phyloP scores from a whole-genome alignment of 2,888 invertebrate genomes.

The Parnassius orleans region DNA sequence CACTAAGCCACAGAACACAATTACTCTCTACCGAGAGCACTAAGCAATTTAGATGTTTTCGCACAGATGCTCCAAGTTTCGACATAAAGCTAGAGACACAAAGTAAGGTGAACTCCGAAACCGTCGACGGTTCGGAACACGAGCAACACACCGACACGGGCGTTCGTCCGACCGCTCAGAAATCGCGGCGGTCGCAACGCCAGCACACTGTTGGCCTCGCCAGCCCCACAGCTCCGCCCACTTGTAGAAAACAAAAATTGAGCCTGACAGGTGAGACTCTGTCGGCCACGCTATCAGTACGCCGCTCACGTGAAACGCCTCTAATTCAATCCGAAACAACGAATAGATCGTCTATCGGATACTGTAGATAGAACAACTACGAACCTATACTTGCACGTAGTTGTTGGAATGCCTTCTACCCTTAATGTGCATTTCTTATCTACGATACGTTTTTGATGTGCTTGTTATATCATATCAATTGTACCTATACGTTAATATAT shows the following conservation, averaged over 20 bases:
- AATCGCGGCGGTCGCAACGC: slow-evolving; percentile 47
- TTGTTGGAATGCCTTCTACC: not conserved
- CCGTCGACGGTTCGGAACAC: slow-evolving; percentile 31
- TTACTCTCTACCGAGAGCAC: no score
- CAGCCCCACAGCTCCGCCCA: slow-evolving; percentile 82
- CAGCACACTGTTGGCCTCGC: slow-evolving; percentile 84
- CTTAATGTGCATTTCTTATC: slow-evolving; percentile 5
- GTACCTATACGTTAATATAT: no score
- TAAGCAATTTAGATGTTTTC: slow-evolving; percentile 67
- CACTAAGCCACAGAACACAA: no score
- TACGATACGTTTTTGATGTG: slow-evolving; percentile 11
- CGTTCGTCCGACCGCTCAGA: slow-evolving; percentile 35
- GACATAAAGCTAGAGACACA: slow-evolving; percentile 56
- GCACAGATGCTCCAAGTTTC: slow-evolving; percentile 69
- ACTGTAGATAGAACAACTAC: slow-evolving; percentile 1
- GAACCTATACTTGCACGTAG: not conserved
- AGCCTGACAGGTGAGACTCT: slow-evolving; percentile 82
- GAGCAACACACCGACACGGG: slow-evolving; percentile 6
- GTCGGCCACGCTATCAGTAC: slow-evolving; percentile 34
- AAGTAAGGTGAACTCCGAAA: slow-evolving; percentile 42
- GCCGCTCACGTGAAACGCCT: slow-evolving; percentile 4
- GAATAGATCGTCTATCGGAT: slow-evolving; percentile 43
- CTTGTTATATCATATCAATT: no score
- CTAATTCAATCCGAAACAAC: slow-evolving; percentile 41
- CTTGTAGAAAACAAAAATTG: slow-evolving; percentile 85